Evolutionary conservation across 2,888 invertebrate species (phyloP).

Genomic region (Didymodactylos carnosus): DNA sequence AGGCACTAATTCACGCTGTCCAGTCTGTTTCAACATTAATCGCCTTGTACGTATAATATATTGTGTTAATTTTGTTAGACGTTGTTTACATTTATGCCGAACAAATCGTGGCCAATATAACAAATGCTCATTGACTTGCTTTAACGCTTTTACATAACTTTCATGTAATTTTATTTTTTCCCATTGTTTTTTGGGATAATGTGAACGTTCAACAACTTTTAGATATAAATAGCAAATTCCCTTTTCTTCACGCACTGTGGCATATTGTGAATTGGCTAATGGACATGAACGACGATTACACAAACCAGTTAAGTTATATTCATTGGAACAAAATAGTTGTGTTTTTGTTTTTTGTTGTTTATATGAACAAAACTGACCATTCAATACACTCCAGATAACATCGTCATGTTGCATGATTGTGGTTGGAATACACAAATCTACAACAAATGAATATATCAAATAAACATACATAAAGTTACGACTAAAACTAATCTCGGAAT

Average conservation of each 20-base stretch:
- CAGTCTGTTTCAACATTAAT: constrained; percentile 33
- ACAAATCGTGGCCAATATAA: constrained; percentile 70
- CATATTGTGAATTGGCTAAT: constrained; percentile 92
- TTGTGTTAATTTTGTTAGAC: constrained; percentile 86
- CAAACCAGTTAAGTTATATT: constrained; percentile 85
- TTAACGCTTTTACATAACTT: constrained; percentile 81
- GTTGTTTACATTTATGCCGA: constrained; percentile 85
- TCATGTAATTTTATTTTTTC: constrained; percentile 72
- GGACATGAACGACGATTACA: constrained; percentile 82
- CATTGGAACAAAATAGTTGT: constrained; percentile 88
- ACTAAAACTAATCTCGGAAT: too few species aligned
- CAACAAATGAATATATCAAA: too few species aligned
- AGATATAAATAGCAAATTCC: constrained; percentile 42
- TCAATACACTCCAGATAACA: constrained; percentile 84
- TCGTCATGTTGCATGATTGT: constrained; percentile 15
- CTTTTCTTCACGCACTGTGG: constrained; percentile 86
- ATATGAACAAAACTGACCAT: constrained; percentile 86
- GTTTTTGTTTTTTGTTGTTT: constrained; percentile 89
- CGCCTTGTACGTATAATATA: constrained; percentile 89
- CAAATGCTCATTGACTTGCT: constrained; percentile 83
- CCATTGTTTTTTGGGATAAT: constrained; percentile 74
- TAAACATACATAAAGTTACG: too few species aligned
- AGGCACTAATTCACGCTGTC: constrained; percentile 70
- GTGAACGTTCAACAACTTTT: constrained; percentile 38
- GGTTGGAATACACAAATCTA: too few species aligned